These are phyloP conservation scores for Acanthis flammea DNA, from an alignment of 2,797 vertebrate species.

Conservation along the genomic window DNA sequence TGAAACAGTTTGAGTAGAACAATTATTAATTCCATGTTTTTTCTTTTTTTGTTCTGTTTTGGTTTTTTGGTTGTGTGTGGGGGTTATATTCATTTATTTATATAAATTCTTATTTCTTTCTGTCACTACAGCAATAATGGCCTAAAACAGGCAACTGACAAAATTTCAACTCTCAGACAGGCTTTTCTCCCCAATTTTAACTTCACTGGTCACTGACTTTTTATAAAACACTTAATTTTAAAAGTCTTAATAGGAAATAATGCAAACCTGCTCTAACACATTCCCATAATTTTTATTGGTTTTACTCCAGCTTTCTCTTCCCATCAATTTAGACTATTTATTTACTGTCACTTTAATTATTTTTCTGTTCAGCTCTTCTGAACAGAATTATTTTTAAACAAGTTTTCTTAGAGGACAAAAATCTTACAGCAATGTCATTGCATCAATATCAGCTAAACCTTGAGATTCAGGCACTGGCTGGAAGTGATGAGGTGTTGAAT, in stretches of 20 bases:
- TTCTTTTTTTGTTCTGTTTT: background rate
- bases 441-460: background rate
- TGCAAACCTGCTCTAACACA: background rate
- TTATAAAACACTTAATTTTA: background rate
- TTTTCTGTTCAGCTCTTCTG: background rate
- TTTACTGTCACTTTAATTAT: background rate
- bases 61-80: fast-evolving
- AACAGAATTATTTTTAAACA: background rate
- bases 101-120: background rate
- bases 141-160: background rate
- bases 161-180: background rate
- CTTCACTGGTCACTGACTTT: background rate
- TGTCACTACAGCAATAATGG: background rate
- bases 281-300: background rate
- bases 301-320: background rate
- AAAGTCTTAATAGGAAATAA: background rate
- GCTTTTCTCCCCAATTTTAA: background rate
- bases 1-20: background rate
- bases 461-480: background rate
- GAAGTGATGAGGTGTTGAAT: background rate
- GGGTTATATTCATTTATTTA: background rate
- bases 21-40: background rate
- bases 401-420: background rate
- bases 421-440: background rate
- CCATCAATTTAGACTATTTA: background rate